Percentiles rank a stretch among this genome's conserved stretches.
Conservation (phyloP, 2,113 vertebrate species). For the Egretta garzetta region DNA sequence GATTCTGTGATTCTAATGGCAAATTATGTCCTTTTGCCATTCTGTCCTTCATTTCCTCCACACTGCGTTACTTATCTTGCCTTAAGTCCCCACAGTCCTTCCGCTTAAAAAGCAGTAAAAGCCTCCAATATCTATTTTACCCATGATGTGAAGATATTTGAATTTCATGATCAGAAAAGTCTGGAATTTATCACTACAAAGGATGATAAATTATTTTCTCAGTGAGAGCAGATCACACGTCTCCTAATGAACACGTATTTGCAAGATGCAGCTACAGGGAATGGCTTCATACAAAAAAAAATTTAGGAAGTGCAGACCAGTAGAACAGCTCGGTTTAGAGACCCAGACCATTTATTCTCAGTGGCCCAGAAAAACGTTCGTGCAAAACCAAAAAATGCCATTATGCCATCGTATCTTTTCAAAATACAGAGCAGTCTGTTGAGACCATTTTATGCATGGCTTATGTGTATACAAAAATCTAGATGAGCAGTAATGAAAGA, state of each 20-base stretch:
- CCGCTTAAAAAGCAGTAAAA: background rate
- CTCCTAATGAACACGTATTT: background rate
- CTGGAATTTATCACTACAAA: background rate
- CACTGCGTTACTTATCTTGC: background rate
- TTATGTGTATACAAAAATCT: background rate
- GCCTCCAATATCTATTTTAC: rapidly evolving
- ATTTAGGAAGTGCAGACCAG: rapidly evolving
- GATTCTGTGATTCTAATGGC: too few relatives aligned
- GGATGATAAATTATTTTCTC: background rate
- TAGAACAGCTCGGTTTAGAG: background rate
- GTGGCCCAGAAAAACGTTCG: background rate
- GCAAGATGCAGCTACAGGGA: background rate
- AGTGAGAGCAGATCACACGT: background rate
- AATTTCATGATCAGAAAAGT: background rate
- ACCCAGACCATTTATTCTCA: background rate
- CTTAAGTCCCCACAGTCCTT: background rate
- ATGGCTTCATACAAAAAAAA: background rate
- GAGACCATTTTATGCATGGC: background rate
- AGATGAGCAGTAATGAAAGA: conserved; percentile 31
- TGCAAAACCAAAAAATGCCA: background rate
- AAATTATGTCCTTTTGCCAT: background rate
- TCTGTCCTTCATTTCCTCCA: background rate
- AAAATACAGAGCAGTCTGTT: background rate
- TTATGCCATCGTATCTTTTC: background rate
- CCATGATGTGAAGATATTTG: background rate